These are phyloP conservation scores for Machaerirhynchus nigripectus DNA, from an alignment of 2,113 vertebrate genomes.

Conservation along the genomic window DNA sequence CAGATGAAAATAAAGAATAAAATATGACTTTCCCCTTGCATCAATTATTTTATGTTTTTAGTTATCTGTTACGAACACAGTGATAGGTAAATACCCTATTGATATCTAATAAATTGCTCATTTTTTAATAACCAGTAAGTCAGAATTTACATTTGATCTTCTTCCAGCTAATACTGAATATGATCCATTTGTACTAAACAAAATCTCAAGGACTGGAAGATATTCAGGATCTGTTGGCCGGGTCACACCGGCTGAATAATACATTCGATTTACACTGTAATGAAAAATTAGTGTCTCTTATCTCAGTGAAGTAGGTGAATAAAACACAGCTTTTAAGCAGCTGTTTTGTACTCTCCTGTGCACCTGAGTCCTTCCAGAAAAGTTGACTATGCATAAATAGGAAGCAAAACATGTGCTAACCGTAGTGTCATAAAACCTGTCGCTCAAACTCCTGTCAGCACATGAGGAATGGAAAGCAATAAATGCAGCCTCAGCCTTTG, in stretches of 20 bases:
- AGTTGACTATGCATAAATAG: not conserved
- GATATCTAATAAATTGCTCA: not conserved
- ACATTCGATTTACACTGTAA: not conserved
- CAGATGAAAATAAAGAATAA: not conserved
- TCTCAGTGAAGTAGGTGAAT: not conserved
- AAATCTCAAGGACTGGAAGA: conserved; percentile 38
- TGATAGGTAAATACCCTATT: not conserved
- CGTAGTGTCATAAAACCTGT: not conserved
- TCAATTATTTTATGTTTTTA: not conserved
- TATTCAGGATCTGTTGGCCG: not conserved
- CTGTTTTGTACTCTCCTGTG: not conserved
- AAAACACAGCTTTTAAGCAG: not conserved
- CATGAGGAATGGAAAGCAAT: not conserved
- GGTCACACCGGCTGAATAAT: not conserved
- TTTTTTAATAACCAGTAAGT: not conserved
- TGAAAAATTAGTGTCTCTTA: not conserved
- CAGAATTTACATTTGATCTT: conserved; percentile 15
- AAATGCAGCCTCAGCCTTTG: not conserved
- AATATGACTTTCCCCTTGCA: not conserved
- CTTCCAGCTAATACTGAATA: not conserved
- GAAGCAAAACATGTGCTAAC: not conserved
- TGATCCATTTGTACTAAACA: not conserved
- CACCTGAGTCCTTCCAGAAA: not conserved
- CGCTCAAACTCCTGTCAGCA: not conserved
- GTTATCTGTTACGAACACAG: not conserved